Percentiles rank a stretch among this genome's conserved stretches.
phyloP scores from a whole-genome alignment of 1,140 invertebrate genomes.

The Phocides pigmalion region DNA sequence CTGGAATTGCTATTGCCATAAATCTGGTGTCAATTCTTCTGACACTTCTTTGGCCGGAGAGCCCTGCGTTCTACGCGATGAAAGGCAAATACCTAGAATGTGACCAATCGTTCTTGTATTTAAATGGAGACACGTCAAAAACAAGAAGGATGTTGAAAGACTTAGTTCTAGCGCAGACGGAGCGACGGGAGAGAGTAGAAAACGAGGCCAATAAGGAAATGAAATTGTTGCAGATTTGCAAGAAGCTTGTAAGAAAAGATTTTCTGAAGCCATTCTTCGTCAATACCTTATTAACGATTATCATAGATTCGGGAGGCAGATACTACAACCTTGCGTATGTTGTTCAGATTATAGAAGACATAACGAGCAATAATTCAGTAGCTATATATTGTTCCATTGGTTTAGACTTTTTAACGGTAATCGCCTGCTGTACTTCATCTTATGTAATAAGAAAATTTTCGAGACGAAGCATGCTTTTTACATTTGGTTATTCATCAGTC shows the following conservation, averaged over 20 bases:
- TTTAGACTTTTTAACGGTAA: constrained; percentile 43
- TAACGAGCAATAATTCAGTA: constrained; percentile 41
- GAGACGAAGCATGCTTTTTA: constrained; percentile 46
- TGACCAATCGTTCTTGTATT: constrained; percentile 29
- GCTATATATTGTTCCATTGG: constrained; percentile 47
- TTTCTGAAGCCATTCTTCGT: constrained; percentile 48
- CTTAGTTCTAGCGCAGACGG: constrained; percentile 36
- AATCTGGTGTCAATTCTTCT: constrained; percentile 37
- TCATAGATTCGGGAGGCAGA: constrained; percentile 48
- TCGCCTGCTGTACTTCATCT: constrained; percentile 39
- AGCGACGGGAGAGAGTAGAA: constrained; percentile 25
- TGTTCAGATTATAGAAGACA: constrained; percentile 48
- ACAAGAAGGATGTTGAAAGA: constrained; percentile 35
- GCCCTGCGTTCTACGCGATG: constrained; percentile 48
- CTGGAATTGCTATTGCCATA: constrained; percentile 31
- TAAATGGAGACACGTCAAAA: constrained; percentile 34
- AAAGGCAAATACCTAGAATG: constrained; percentile 44
- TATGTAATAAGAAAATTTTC: constrained; percentile 41
- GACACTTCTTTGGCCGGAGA: constrained; percentile 50
- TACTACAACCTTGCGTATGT: constrained; percentile 49
- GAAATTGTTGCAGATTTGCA: neutral
- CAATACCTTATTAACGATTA: constrained; percentile 39
- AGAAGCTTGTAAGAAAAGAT: constrained; percentile 33
- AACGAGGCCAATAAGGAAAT: neutral
- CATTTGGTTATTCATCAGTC: constrained; percentile 35